Evolutionary conservation across 2,113 vertebrate species (phyloP), one percentile per base, ranked within the genome.

Genomic region (Gavialis gangeticus): DNA sequence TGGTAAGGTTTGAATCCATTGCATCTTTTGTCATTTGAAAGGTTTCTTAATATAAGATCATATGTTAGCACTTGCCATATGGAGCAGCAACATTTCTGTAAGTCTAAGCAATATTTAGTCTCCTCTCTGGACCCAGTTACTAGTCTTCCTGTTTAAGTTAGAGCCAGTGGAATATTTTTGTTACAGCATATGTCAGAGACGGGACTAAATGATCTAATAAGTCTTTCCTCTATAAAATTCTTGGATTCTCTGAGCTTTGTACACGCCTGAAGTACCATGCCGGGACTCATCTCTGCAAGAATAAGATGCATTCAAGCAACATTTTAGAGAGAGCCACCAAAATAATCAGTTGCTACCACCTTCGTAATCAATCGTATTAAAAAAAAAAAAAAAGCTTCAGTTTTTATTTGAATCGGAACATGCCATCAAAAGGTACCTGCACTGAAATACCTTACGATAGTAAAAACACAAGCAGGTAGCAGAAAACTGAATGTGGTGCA

Each of bases 181-280:
- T 83, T 78, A 83, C 89, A 82, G 56, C 88, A 79, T 85, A 30
- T 85, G 81, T 71, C 87, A 25, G 69, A 92, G 92, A 80, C 80
- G 81, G 91, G 93, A 87, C 90, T 76, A 75, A 28, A 85, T 89
- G 82, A 87, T 84, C 87, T 87, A 92, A 82, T 93, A 76, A 28
- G 59, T 10, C 34, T 60, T 59, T n/a, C 66, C 79, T 90, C 63
- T 25, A 66, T 57, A 62, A 13, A 59, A 57, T 81, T 60, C 77
- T 95, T 82, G 94, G 90, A 14, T 19, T 46, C 90, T 76, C 46
- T 66, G 37, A 80, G 5, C 62, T 1, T 81, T 55, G 56, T 58
- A 37, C 66, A 25, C 78, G 80, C 5, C 12, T 6, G 6, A 2
- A 83, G 63, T 56, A 22, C 91, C 82, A 46, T 69, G 17, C 0